A percentile compares a stretch with the other conserved stretches of the same genome.
Conservation (phyloP, 2,888 invertebrate species). For the Trachelus tabidus region DNA sequence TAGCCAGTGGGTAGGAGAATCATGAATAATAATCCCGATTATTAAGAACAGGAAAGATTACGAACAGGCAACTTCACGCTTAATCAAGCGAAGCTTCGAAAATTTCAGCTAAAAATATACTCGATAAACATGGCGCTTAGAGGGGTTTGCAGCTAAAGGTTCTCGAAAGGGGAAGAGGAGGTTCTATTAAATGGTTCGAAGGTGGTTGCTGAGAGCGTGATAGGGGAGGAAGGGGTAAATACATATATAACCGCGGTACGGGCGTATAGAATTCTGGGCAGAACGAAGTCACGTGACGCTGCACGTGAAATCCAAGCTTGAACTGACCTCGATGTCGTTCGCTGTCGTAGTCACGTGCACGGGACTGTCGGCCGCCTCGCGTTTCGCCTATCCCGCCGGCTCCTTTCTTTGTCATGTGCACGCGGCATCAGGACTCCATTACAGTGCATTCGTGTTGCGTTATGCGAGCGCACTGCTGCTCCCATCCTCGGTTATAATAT, state of each 20-base stretch:
- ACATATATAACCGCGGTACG: neutral
- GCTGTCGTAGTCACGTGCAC: slow-evolving; percentile 44
- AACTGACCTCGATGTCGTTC: neutral
- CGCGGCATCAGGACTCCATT: slow-evolving; percentile 24
- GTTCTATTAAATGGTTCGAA: neutral
- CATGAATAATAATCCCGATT: too few relatives aligned
- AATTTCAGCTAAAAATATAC: neutral
- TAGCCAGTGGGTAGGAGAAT: too few relatives aligned
- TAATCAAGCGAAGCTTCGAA: neutral
- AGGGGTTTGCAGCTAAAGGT: neutral
- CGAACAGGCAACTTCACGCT: neutral
- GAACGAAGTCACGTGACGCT: slow-evolving; percentile 36
- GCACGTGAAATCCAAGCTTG: slow-evolving; percentile 40
- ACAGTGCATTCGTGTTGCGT: slow-evolving; percentile 11
- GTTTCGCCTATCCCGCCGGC: slow-evolving; percentile 27
- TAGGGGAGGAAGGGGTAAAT: slow-evolving; percentile 2
- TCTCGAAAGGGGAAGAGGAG: neutral
- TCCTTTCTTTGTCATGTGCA: slow-evolving; percentile 45
- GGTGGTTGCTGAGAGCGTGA: neutral
- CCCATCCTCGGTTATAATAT: neutral
- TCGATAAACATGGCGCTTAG: neutral
- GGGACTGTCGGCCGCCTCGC: slow-evolving; percentile 29
- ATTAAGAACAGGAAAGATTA: neutral
- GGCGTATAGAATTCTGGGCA: neutral
- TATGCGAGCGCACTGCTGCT: neutral